These are phyloP conservation scores for Leptopilina clavipes DNA, from an alignment of 1,140 invertebrate genomes.

Conservation along the genomic window DNA sequence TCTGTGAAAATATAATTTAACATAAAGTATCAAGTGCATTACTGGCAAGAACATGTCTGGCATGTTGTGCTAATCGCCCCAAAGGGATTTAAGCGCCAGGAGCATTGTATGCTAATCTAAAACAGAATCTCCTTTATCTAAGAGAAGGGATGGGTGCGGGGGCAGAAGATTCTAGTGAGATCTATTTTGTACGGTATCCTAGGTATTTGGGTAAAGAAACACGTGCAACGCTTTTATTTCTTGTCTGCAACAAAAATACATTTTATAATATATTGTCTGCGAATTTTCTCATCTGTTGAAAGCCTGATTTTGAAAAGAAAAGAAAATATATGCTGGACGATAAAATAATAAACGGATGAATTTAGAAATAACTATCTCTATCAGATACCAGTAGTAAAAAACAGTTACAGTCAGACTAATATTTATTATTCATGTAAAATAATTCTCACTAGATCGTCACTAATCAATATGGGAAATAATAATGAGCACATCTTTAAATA, in stretches of 20 bases:
- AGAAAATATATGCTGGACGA: too few relatives aligned
- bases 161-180: neutral
- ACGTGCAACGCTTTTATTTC: neutral
- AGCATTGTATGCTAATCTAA: slow-evolving; percentile 16
- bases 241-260: neutral
- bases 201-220: neutral
- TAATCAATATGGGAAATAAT: too few relatives aligned
- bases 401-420: too few relatives aligned
- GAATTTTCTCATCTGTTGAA: too few relatives aligned
- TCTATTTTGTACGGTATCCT: slow-evolving; percentile 8
- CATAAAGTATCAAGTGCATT: slow-evolving; percentile 16
- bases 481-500: too few relatives aligned
- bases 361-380: too few relatives aligned
- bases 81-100: slow-evolving; percentile 10
- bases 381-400: too few relatives aligned
- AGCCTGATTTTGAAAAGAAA: too few relatives aligned
- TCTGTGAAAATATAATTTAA: neutral
- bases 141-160: neutral
- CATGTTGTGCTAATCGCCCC: slow-evolving; percentile 14
- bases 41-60: slow-evolving; percentile 6
- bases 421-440: too few relatives aligned
- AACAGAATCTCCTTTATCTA: slow-evolving; percentile 8
- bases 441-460: too few relatives aligned
- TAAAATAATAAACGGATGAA: too few relatives aligned
- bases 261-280: too few relatives aligned